Evolutionary conservation across 2,113 vertebrate genomes (phyloP).

Genomic region (rabbit (Oryctolagus cuniculus)): mOryCun1.1 NC_091438.1:74606001-74606500

Average conservation of each 20-base stretch:
- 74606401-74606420: constrained; percentile 7
- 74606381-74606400: constrained; percentile 6
- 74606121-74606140: neutral
- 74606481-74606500: neutral
- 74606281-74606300: neutral
- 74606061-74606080: neutral
- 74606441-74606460: constrained; percentile 16
- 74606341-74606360: neutral
- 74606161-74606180: neutral
- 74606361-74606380: neutral
- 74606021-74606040: neutral
- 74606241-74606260: neutral
- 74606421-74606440: neutral
- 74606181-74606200: neutral
- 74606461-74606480: constrained; percentile 14
- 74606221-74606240: neutral
- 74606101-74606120: neutral
- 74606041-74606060: neutral
- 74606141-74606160: neutral
- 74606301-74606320: neutral
- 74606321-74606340: neutral
- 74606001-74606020: neutral
- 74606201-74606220: neutral
- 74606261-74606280: neutral
- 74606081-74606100: neutral